Percentiles rank a stretch among this genome's conserved stretches.
Conservation (phyloP, 2,888 invertebrate genomes). For the Ectobius pallidus region DNA sequence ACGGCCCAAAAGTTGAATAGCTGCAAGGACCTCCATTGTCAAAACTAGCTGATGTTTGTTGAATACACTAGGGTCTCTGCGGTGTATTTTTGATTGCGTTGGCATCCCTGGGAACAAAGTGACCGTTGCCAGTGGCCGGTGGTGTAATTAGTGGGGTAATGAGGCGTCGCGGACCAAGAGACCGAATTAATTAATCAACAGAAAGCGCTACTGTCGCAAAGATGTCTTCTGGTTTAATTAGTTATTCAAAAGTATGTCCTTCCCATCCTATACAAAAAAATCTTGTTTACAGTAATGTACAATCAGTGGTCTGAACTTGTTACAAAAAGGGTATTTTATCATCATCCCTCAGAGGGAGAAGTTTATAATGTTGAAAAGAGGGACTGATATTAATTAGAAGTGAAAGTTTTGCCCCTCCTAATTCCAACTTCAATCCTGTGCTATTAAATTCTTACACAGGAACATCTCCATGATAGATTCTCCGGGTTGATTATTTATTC, state of each 20-base stretch:
- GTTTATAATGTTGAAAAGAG: constrained; percentile 1
- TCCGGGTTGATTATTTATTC: too few species aligned
- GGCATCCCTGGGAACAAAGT: too few species aligned
- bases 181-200: constrained; percentile 30
- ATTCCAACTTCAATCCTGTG: too few species aligned
- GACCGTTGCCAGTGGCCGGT: not conserved
- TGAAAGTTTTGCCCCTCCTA: too few species aligned
- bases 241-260: not conserved
- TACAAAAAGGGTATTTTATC: not conserved
- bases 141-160: constrained; percentile 15
- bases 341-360: not conserved
- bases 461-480: too few species aligned
- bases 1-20: too few species aligned
- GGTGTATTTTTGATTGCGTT: too few species aligned
- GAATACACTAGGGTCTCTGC: too few species aligned
- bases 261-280: not conserved
- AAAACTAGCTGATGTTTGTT: too few species aligned
- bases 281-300: constrained; percentile 6
- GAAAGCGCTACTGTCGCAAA: not conserved
- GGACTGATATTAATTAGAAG: not conserved
- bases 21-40: too few species aligned
- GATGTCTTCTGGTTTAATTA: constrained; percentile 9
- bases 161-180: constrained; percentile 7
- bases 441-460: too few species aligned
- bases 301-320: not conserved